Percentiles rank a stretch among this genome's conserved stretches.
Conservation (phyloP, 2,888 invertebrate species). For the Rhamnusium bicolor region DNA sequence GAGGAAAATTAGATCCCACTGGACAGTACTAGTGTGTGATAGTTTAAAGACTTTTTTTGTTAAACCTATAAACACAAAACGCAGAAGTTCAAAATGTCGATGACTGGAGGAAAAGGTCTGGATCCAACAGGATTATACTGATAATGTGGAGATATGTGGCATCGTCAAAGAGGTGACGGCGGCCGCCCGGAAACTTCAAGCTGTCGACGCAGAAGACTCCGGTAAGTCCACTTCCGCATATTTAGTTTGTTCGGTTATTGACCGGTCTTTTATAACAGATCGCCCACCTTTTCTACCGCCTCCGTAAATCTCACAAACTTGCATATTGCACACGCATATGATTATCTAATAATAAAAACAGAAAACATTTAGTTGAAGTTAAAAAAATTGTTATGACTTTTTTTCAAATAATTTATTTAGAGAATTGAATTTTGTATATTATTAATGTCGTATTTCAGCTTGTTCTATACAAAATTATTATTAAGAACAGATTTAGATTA, state of each 20-base stretch:
- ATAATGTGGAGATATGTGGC: slow-evolving; percentile 64
- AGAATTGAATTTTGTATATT: neutral
- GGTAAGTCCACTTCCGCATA: slow-evolving; percentile 66
- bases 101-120: slow-evolving; percentile 60
- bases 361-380: neutral
- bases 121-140: slow-evolving; percentile 70
- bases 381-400: neutral
- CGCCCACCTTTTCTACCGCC: slow-evolving; percentile 63
- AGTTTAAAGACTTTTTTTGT: slow-evolving; percentile 24
- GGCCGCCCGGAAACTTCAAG: slow-evolving; percentile 71
- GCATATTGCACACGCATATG: slow-evolving; percentile 55
- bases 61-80: neutral
- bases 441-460: neutral
- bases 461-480: neutral
- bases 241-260: slow-evolving; percentile 62
- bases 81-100: slow-evolving; percentile 35
- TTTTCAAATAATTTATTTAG: neutral
- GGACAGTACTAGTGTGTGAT: slow-evolving; percentile 56
- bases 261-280: slow-evolving; percentile 62
- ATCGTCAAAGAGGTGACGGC: slow-evolving; percentile 69
- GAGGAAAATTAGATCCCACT: slow-evolving; percentile 69
- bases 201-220: slow-evolving; percentile 69
- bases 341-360: neutral
- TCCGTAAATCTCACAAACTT: slow-evolving; percentile 57
- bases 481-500: neutral